phyloP scores from a whole-genome alignment of 30 jellyfish, hydroid and myxozoan genomes.

The Aurelia aurita complex sp. Pacific region DNA sequence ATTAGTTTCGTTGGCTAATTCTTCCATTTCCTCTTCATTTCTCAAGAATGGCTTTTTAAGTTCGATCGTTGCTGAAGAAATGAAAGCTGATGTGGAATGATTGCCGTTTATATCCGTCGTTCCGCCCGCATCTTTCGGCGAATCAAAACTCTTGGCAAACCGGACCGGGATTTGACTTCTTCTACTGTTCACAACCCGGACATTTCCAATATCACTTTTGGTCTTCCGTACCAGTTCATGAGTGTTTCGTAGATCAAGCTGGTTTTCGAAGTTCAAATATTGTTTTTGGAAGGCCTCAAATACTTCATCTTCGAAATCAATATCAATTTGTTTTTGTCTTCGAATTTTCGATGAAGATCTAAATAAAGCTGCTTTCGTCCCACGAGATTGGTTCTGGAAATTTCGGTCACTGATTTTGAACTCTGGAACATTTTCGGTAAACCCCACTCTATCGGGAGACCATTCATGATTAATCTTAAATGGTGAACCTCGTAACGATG shows the following conservation, averaged over 20 bases:
- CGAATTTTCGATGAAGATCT: constrained; percentile 46
- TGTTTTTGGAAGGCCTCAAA: constrained; percentile 4
- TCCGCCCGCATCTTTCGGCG: neutral
- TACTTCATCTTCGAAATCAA: neutral
- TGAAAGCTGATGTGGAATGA: neutral
- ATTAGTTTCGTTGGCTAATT: neutral
- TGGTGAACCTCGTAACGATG: neutral
- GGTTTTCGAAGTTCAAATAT: neutral
- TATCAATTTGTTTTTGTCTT: constrained; percentile 38
- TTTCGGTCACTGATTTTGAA: constrained; percentile 22
- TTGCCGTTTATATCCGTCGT: neutral
- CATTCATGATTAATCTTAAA: neutral
- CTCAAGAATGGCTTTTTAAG: neutral
- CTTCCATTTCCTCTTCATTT: neutral
- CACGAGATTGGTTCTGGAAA: constrained; percentile 12
- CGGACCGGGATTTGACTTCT: constrained; percentile 60
- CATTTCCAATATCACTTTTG: constrained; percentile 64
- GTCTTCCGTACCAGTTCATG: constrained; percentile 65
- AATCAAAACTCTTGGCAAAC: constrained; percentile 48
- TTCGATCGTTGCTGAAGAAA: neutral
- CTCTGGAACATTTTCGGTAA: neutral
- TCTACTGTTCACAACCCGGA: constrained; percentile 40
- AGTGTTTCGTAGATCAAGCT: neutral
- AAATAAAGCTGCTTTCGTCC: constrained; percentile 7
- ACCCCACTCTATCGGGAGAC: neutral